These are phyloP conservation scores for Phalacrocorax carbo DNA, from an alignment of 2,113 vertebrate genomes.

Conservation along the genomic window DNA sequence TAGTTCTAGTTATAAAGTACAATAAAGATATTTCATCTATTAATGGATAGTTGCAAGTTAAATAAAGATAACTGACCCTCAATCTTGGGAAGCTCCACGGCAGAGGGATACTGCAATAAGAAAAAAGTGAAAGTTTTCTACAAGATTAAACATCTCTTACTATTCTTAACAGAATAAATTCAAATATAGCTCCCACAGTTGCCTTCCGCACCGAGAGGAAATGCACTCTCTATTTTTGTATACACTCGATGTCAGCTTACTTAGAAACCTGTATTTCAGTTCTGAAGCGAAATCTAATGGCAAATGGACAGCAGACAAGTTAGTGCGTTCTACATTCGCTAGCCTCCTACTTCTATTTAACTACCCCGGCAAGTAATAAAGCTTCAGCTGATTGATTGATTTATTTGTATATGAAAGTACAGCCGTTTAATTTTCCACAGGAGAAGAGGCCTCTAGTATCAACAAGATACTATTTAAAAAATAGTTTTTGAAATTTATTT, in stretches of 20 bases:
- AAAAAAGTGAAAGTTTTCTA: conserved; percentile 21
- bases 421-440: background rate
- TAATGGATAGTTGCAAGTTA: background rate
- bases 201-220: background rate
- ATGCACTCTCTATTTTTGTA: background rate
- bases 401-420: background rate
- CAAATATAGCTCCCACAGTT: background rate
- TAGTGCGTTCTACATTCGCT: background rate
- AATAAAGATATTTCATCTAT: background rate
- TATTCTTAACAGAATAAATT: background rate
- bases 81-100: conserved; percentile 78
- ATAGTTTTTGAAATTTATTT: background rate
- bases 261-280: background rate
- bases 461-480: background rate
- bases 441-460: background rate
- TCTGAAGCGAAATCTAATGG: background rate
- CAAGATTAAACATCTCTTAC: background rate
- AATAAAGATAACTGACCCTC: conserved; percentile 77
- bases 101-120: conserved; percentile 74
- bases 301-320: background rate
- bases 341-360: background rate
- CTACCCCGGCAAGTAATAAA: background rate
- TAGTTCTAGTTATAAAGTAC: background rate
- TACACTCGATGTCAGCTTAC: accelerated
- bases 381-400: background rate